These are phyloP conservation scores for Plectropomus leopardus DNA, from an alignment of 2,113 vertebrate species.

Conservation along the genomic window DNA sequence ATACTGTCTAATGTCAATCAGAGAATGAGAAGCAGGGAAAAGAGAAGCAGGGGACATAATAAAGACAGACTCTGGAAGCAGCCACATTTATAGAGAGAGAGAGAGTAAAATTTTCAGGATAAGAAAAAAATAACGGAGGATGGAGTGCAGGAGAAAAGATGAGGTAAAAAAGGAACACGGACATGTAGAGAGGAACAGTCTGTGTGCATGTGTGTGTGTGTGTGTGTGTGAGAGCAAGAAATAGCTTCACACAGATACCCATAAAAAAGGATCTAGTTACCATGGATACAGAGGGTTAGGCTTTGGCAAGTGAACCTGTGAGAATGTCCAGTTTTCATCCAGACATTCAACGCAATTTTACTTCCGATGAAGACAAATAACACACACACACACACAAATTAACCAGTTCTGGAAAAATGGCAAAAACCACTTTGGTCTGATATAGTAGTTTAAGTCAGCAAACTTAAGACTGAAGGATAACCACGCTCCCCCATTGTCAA, in stretches of 20 bases:
- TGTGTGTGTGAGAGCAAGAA: constrained; percentile 18
- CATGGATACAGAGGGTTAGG: constrained; percentile 73
- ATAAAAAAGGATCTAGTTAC: constrained; percentile 66
- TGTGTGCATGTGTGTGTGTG: neutral
- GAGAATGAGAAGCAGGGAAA: neutral
- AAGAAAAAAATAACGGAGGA: constrained; percentile 8
- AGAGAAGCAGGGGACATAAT: neutral
- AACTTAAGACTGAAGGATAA: neutral
- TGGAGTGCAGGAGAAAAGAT: constrained; percentile 11
- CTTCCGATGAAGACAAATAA: constrained; percentile 5
- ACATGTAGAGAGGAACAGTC: neutral
- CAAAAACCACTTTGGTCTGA: neutral
- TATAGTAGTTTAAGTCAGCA: too few relatives aligned
- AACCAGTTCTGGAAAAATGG: neutral
- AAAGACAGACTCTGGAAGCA: neutral
- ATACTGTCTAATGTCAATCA: constrained; percentile 23
- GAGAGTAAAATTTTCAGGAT: neutral
- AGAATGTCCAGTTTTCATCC: constrained; percentile 30
- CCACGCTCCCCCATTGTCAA: neutral
- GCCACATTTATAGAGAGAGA: neutral
- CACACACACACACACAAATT: neutral
- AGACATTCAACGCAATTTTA: constrained; percentile 18
- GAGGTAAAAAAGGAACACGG: constrained; percentile 23
- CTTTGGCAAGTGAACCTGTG: constrained; percentile 41
- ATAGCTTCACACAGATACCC: constrained; percentile 52